Evolutionary conservation across 2,113 vertebrate genomes (phyloP), one percentile per base, ranked within the genome.

Genomic region (Mus spicilegus): DNA sequence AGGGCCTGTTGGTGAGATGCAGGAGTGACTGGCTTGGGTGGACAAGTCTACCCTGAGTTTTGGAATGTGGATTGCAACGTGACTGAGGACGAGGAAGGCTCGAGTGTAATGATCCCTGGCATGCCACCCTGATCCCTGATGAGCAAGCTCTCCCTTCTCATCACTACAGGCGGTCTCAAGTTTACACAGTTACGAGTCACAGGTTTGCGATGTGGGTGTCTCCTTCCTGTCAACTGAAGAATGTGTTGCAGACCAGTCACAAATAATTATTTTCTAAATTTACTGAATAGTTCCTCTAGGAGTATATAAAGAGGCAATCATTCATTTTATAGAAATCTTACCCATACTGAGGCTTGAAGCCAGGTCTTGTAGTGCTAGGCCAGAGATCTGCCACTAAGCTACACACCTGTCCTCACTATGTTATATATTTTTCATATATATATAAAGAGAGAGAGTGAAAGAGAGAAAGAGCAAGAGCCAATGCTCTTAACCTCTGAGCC

Each of bases 261-360:
- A n/a, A 93, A 49, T 39, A 94, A 69, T 92, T 1, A 58, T 80
- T 94, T 80, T 30, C 16, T 90, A 92, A 89, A 93, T 92, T 87
- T 90, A 90, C 61, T 73, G 65, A 80, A 2, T 76, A 61, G 72
- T 93, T 92, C 46, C 19, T 69, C 49, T 7, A 92, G 58, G n/a
- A 85, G 73, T 93, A 65, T 67, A 72, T 81, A 77, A 89, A 20
- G 3, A 94, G 80, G 39, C 22, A 87, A 90, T 61, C 89, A 91
- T 42, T 90, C 22, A 78, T 85, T 82, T 94, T 86, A 69, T 16
- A 89, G 58, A 94, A 30, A 19, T 56, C 54, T 81, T 58, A 16
- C 36, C 26, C 51, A 61, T 39, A 17, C n/a, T 33, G 54, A 17
- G 17, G 56, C n/a, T 89, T 46, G 72, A 76, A 61, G 26, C n/a